These are phyloP conservation scores for Pyrochroa serraticornis DNA, from an alignment of 2,888 invertebrate genomes.

Conservation along the genomic window DNA sequence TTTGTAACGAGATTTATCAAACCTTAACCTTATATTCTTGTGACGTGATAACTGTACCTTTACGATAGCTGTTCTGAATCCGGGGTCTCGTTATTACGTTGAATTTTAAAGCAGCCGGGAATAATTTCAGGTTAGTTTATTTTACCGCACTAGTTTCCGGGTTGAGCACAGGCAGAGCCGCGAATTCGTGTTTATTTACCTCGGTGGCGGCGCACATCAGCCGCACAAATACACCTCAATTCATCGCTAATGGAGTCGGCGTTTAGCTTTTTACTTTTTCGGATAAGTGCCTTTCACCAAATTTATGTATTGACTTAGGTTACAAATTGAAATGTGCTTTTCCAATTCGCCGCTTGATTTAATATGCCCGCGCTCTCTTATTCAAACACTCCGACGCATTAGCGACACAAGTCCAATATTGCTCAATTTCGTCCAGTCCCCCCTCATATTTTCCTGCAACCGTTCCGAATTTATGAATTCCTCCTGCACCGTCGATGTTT, in stretches of 20 bases:
- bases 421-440: conserved; percentile 16
- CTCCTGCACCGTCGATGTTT: conserved; percentile 8
- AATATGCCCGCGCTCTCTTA: conserved; percentile 35
- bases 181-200: conserved; percentile 32
- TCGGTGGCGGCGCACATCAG: conserved; percentile 32
- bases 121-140: too few relatives aligned
- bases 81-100: too few relatives aligned
- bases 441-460: background rate
- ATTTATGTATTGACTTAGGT: conserved; percentile 48
- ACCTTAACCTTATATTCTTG: too few relatives aligned
- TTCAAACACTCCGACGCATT: conserved; percentile 34
- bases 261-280: conserved; percentile 39
- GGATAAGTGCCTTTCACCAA: conserved; percentile 45
- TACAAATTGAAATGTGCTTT: conserved; percentile 47
- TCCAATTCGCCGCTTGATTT: conserved; percentile 44
- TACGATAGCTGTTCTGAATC: too few relatives aligned
- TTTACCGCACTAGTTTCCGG: conserved; percentile 1
- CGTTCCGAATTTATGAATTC: conserved; percentile 22
- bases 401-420: conserved; percentile 23
- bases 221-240: conserved; percentile 35
- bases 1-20: too few relatives aligned
- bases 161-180: conserved; percentile 24
- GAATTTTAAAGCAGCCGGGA: too few relatives aligned
- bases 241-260: conserved; percentile 44
- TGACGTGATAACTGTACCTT: too few relatives aligned